Base-by-base conservation (phyloP, 2,113 vertebrate genomes). In the Marmota flaviventris region DNA sequence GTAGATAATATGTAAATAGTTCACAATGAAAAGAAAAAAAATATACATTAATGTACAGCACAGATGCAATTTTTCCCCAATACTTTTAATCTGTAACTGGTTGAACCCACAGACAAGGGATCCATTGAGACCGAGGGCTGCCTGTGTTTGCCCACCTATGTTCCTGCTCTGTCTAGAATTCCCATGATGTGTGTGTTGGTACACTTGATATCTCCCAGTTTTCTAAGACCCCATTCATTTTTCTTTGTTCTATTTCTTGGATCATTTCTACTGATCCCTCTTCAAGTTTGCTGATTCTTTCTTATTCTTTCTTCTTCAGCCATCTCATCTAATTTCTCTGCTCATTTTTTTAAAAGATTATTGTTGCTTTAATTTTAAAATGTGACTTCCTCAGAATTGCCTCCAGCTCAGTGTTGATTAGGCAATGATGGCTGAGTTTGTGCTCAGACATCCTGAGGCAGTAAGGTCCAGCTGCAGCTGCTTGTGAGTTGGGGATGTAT, bases 111-210 rank as follows among this genome's bases (percentile, higher is more conserved):
- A 32, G 17, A 29, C 4, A 8, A 5, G 56, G 58, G 27, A 3
- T 29, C 73, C 29, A 20, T 2, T 22, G 2, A 14, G 24, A 10
- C 6, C 0, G 7, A 70, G 32, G 37, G 48, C 6, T 53, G 24
- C 8, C 65, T 29, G 27, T 10, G 0, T 67, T 24, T 78, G 53
- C 61, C 18, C 27, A 16, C 10, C 1, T 39, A 78, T 51, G 29
- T 25, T 39, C 32, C 81, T 17, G 16, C 34, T 42, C 16, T 42
- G 20, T 17, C 51, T 72, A 39, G 51, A 37, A 4, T n/a, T 25
- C 56, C 18, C 17, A 1, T 2, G 10, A 7, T 34, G 14, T 18
- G 10, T 20, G 0, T 42, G 48, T 27, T n/a, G 69, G 37, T 3
- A 37, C 0, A 5, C 3, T 14, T 29, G 70, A 4, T 34, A 1